Percentiles rank a stretch among this genome's conserved stretches.
These are phyloP conservation scores for Urocyon cinereoargenteus DNA, from an alignment of 2,797 vertebrate species.

Conservation along the genomic window DNA sequence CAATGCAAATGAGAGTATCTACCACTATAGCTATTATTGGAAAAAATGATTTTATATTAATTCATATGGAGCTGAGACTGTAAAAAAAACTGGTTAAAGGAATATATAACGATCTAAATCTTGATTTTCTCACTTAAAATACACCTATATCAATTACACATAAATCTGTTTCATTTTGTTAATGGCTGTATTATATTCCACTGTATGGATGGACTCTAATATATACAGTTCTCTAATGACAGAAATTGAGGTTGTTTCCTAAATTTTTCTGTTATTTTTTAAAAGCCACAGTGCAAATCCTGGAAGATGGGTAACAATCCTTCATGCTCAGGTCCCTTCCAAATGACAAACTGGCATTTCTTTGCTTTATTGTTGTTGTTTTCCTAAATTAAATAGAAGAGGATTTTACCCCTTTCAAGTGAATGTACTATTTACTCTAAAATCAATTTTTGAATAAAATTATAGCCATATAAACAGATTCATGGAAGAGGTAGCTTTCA, in stretches of 20 bases:
- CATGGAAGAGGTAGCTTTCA: neutral
- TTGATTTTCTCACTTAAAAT: neutral
- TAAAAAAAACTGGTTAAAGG: neutral
- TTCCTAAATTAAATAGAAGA: neutral
- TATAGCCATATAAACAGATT: neutral
- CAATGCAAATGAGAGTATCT: neutral
- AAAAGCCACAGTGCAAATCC: neutral
- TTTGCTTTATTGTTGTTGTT: neutral
- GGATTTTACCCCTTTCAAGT: neutral
- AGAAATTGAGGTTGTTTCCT: neutral
- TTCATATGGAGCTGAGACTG: neutral
- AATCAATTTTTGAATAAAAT: neutral
- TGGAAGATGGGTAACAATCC: neutral
- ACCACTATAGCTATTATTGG: neutral
- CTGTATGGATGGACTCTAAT: neutral
- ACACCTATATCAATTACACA: neutral
- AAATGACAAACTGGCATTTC: neutral
- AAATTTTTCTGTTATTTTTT: neutral
- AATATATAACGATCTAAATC: neutral
- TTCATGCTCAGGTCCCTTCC: neutral
- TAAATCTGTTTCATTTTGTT: neutral
- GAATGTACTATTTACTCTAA: neutral
- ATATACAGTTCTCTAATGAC: neutral
- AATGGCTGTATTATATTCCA: neutral
- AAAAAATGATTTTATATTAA: constrained; percentile 16